These are phyloP conservation scores for Mayetiola destructor DNA, from an alignment of 2,888 invertebrate species.

Conservation along the genomic window DNA sequence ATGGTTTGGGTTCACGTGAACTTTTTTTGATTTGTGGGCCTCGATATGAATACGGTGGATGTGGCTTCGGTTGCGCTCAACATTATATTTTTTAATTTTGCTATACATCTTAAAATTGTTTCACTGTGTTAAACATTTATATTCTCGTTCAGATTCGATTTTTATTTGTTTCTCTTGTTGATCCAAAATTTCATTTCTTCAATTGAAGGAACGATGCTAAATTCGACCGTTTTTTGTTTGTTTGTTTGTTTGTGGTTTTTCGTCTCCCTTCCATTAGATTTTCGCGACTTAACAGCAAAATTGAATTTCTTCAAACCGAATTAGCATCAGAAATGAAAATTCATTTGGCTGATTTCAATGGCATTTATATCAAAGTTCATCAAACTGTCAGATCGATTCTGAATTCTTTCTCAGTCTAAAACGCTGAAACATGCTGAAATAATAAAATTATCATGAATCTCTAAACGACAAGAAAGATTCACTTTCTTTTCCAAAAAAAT, in stretches of 20 bases:
- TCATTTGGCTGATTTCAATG: background rate
- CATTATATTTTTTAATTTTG: too few relatives aligned
- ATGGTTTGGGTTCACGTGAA: too few relatives aligned
- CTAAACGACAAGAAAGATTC: background rate
- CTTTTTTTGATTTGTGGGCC: too few relatives aligned
- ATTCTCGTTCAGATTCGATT: too few relatives aligned
- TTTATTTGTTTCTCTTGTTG: too few relatives aligned
- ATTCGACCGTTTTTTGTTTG: background rate
- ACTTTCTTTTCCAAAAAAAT: background rate
- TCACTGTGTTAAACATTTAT: too few relatives aligned
- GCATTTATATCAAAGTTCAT: background rate
- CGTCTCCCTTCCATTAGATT: background rate
- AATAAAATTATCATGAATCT: slow-evolving; percentile 8
- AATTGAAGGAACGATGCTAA: too few relatives aligned
- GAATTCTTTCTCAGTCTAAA: too few relatives aligned
- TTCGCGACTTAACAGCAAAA: background rate
- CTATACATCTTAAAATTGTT: too few relatives aligned
- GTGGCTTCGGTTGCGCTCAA: too few relatives aligned
- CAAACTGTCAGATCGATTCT: background rate
- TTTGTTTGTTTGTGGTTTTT: background rate
- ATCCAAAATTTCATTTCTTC: too few relatives aligned
- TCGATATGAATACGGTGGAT: too few relatives aligned
- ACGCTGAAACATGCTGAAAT: slow-evolving; percentile 1
- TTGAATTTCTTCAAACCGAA: background rate
- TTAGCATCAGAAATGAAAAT: background rate